Evolutionary conservation across 1,140 invertebrate species (phyloP).

Genomic region (Pseudachorutes palmiensis): DNA sequence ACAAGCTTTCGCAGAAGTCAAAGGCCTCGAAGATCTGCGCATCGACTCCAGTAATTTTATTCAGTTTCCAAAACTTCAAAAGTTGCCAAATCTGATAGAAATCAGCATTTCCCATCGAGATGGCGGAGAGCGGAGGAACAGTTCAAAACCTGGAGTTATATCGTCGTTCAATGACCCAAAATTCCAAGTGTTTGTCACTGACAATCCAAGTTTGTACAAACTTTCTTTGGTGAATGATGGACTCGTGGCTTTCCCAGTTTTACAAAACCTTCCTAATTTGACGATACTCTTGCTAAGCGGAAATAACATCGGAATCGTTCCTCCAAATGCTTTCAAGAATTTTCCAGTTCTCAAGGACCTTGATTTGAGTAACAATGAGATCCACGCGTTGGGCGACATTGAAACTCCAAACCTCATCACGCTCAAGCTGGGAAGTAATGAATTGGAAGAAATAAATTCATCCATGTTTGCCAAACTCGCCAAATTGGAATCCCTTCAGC

Average conservation of each 20-base stretch:
- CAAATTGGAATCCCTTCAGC: conserved; percentile 22
- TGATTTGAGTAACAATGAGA: conserved; percentile 29
- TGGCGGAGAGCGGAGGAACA: background rate
- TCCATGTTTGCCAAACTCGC: conserved; percentile 14
- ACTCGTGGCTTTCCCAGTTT: background rate
- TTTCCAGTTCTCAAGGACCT: conserved; percentile 13
- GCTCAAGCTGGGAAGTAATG: conserved; percentile 25
- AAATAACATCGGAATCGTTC: conserved; percentile 19
- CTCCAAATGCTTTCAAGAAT: background rate
- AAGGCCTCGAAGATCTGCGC: conserved; percentile 18
- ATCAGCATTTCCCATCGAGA: background rate
- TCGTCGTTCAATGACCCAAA: no score
- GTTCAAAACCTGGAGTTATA: no score
- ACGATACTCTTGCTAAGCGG: background rate
- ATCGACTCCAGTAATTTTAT: conserved; percentile 23
- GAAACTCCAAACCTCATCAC: conserved; percentile 9
- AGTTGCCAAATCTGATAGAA: conserved; percentile 8
- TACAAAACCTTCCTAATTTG: conserved; percentile 22
- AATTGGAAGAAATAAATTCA: conserved; percentile 13
- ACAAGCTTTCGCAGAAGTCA: conserved; percentile 24
- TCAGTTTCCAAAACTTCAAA: conserved; percentile 18
- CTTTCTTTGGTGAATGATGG: conserved; percentile 8
- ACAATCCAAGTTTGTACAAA: background rate
- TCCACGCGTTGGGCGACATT: conserved; percentile 15
- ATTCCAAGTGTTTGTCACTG: no score